Conservation (phyloP, 2,888 invertebrate genomes). For the Physocephala rufipes region DNA sequence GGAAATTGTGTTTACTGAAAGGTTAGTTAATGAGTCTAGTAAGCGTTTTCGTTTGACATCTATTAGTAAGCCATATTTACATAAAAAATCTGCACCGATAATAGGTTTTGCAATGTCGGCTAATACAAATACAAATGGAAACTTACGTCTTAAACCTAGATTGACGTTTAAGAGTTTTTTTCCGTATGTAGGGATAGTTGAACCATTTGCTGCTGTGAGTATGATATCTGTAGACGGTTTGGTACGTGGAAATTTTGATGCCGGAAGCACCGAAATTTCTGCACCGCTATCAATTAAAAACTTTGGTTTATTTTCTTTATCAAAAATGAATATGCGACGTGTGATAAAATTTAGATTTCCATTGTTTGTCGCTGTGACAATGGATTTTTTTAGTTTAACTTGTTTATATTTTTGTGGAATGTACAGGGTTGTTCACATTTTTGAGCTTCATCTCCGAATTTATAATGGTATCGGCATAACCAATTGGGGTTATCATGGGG, state of each 20-base stretch:
- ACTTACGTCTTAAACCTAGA: not conserved
- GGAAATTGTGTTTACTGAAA: not conserved
- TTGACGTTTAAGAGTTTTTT: not conserved
- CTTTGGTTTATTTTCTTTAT: too few species aligned
- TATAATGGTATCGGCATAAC: conserved; percentile 43
- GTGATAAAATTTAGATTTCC: too few species aligned
- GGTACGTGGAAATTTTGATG: not conserved
- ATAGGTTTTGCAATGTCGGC: conserved; percentile 28
- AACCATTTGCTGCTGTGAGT: conserved; percentile 16
- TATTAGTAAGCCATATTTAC: conserved; percentile 12
- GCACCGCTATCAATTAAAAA: too few species aligned
- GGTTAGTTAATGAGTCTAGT: conserved; percentile 15
- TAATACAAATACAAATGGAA: conserved; percentile 16
- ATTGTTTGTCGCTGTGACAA: too few species aligned
- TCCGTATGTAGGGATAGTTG: too few species aligned
- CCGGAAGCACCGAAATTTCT: too few species aligned
- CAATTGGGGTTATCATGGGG: too few species aligned
- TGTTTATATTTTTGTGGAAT: too few species aligned
- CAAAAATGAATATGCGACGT: too few species aligned
- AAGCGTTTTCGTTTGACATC: conserved; percentile 7
- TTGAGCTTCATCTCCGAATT: conserved; percentile 37
- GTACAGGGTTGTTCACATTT: too few species aligned
- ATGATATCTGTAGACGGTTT: not conserved
- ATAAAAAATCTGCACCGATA: too few species aligned
- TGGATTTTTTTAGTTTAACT: too few species aligned